Conservation (phyloP, 2,113 vertebrate genomes). For the Lontra canadensis region DNA sequence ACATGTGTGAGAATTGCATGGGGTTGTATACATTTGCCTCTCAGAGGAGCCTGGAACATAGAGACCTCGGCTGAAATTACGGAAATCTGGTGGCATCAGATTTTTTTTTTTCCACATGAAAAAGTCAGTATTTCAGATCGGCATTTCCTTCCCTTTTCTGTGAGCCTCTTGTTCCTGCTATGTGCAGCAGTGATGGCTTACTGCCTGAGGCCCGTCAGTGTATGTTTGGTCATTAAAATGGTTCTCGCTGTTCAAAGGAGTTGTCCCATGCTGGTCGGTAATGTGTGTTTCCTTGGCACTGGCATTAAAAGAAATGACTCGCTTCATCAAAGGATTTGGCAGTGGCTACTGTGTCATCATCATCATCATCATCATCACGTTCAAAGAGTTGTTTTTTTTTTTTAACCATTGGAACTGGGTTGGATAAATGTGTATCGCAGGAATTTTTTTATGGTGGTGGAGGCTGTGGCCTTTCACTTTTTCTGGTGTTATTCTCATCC, state of each 20-base stretch:
- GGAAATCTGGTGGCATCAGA: slow-evolving; percentile 24
- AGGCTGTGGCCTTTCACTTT: background rate
- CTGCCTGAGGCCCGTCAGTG: background rate
- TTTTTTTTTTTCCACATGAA: background rate
- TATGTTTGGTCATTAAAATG: slow-evolving; percentile 31
- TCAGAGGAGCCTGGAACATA: slow-evolving; percentile 46
- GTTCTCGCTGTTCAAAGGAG: slow-evolving; percentile 18
- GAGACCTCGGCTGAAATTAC: background rate
- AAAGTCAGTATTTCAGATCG: background rate
- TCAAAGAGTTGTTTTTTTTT: background rate
- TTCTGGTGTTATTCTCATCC: background rate
- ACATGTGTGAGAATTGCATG: background rate
- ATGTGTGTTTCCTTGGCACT: background rate
- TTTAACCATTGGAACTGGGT: background rate
- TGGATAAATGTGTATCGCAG: background rate
- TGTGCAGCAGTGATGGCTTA: background rate
- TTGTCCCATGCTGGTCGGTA: background rate
- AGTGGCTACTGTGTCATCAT: background rate
- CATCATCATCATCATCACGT: background rate
- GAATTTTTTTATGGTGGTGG: background rate
- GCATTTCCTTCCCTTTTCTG: background rate
- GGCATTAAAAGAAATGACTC: slow-evolving; percentile 1
- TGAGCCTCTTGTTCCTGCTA: background rate
- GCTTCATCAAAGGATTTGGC: slow-evolving; percentile 40
- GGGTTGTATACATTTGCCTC: slow-evolving; percentile 10